phyloP scores from a whole-genome alignment of 2,113 vertebrate genomes.

The Anhinga rufa region DNA sequence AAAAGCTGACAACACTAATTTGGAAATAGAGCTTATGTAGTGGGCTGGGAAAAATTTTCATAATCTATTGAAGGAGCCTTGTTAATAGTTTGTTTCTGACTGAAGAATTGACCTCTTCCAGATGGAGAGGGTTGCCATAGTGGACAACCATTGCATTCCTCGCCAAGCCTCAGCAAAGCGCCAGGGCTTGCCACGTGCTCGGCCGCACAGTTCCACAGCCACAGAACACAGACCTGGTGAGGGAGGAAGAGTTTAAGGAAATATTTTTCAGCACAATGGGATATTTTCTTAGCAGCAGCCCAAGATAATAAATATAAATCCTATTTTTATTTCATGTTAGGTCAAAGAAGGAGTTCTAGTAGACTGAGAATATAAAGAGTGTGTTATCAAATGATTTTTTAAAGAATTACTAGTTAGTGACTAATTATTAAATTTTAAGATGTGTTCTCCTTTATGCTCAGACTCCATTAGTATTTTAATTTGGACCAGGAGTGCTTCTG shows the following conservation, averaged over 20 bases:
- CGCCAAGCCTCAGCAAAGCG: neutral
- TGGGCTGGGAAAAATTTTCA: neutral
- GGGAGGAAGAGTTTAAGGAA: neutral
- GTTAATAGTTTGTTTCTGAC: neutral
- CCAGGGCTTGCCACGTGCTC: neutral
- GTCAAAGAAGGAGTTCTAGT: neutral
- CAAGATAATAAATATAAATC: neutral
- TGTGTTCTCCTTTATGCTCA: neutral
- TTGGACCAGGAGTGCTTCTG: neutral
- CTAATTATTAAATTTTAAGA: neutral
- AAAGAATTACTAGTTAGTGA: neutral
- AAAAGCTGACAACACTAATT: neutral
- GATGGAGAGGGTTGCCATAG: neutral
- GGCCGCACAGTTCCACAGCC: neutral
- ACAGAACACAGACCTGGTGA: neutral
- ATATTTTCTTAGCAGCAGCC: neutral
- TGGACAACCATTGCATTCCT: rapidly evolving
- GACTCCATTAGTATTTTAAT: neutral
- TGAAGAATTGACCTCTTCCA: neutral
- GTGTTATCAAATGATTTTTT: neutral
- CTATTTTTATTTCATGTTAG: neutral
- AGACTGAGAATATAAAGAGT: neutral
- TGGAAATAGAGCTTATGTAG: neutral
- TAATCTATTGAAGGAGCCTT: neutral
- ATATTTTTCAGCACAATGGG: neutral